phyloP scores from a whole-genome alignment of 2,888 invertebrate genomes.

The Lissocephala sabroskyi region DNA sequence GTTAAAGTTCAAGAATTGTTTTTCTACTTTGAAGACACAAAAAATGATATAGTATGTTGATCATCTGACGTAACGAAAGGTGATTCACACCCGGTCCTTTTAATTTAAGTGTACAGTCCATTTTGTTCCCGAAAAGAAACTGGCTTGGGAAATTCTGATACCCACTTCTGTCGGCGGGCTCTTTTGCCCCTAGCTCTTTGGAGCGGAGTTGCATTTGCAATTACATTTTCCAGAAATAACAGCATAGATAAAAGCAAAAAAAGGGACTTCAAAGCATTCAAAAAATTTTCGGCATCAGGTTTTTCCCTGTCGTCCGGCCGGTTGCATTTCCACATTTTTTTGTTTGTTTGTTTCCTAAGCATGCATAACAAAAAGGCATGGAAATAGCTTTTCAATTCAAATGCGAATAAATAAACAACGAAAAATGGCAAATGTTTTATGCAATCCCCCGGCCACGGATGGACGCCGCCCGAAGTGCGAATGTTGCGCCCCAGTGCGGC shows the following conservation, averaged over 20 bases:
- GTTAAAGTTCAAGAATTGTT: too few relatives aligned
- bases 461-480: constrained; percentile 55
- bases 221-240: constrained; percentile 49
- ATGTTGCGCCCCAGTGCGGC: constrained; percentile 37
- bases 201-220: constrained; percentile 57
- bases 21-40: too few relatives aligned
- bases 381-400: constrained; percentile 56
- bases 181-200: constrained; percentile 45
- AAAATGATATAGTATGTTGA: too few relatives aligned
- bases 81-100: too few relatives aligned
- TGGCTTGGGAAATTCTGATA: too few relatives aligned
- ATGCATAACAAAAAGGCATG: constrained; percentile 54
- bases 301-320: constrained; percentile 40
- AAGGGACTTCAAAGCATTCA: constrained; percentile 9
- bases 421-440: constrained; percentile 43
- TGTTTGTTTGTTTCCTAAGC: constrained; percentile 45
- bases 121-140: too few relatives aligned
- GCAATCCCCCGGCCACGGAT: too few relatives aligned
- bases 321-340: not conserved
- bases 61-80: too few relatives aligned
- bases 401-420: constrained; percentile 32
- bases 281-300: constrained; percentile 39
- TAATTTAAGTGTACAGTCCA: too few relatives aligned
- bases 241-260: constrained; percentile 49
- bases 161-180: too few relatives aligned